phyloP scores from a whole-genome alignment of 2,113 vertebrate genomes.

The Parus major region DNA sequence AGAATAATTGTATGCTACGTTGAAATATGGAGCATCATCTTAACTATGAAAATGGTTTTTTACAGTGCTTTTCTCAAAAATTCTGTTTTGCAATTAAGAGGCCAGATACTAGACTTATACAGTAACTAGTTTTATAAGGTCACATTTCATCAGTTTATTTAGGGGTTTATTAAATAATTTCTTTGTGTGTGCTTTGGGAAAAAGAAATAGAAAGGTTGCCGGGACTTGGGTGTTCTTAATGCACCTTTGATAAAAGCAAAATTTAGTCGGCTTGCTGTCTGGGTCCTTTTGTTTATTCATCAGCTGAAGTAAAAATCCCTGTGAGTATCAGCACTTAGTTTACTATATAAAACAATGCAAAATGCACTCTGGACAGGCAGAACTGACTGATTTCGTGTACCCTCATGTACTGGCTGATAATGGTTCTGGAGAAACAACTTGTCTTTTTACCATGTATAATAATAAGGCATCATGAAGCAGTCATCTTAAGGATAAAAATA shows the following conservation, averaged over 20 bases:
- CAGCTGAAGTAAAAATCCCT: not conserved
- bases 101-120: not conserved
- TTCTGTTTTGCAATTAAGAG: not conserved
- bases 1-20: not conserved
- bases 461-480: not conserved
- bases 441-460: not conserved
- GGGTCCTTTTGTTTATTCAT: not conserved
- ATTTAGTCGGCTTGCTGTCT: not conserved
- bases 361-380: not conserved
- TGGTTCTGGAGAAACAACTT: not conserved
- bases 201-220: not conserved
- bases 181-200: not conserved
- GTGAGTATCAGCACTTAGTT: not conserved
- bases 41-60: not conserved
- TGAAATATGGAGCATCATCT: not conserved
- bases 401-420: not conserved
- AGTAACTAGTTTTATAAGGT: not conserved
- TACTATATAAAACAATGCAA: not conserved
- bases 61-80: not conserved
- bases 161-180: not conserved
- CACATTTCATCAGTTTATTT: not conserved
- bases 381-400: not conserved
- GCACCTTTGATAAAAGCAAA: not conserved
- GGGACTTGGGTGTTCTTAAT: not conserved
- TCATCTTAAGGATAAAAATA: not conserved